Evolutionary conservation across 1,140 invertebrate genomes (phyloP), one percentile per base, ranked within the genome.

Genomic region (Gryllus bimaculatus): DNA sequence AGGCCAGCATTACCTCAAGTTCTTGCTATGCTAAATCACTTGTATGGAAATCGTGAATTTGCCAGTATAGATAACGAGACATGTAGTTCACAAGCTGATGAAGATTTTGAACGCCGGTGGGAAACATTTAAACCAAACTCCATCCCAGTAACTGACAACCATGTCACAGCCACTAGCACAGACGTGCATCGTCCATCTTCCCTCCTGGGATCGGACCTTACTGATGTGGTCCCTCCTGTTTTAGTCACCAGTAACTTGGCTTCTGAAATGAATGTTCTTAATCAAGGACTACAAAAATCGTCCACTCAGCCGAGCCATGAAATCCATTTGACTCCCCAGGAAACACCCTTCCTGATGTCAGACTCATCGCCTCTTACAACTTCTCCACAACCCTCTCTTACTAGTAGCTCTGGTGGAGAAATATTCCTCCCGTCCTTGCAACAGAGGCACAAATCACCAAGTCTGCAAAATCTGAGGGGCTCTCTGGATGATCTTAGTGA

Each of bases 91-190:
- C 26, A 49, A 79, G 76, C 78, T 81, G 73, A 87, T 73, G 86
- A 88, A 74, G 91, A 92, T 83, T 94, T 94, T 83, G 91, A 93
- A 80, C 87, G 87, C 48, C 88, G 91, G 74, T 93, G 91, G 91
- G 89, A 90, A 79, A 87, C 84, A 73, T 86, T 91, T 48, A 90
- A 90, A 84, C 91, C 89, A 26, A 92, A 92, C 84, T 87, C 87
- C 75, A 88, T 90, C 74, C 86, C 90, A 8, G 89, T 89, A 79
- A 85, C 87, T 54, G 89, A 90, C 81, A 89, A 88, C 80, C 86
- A 87, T 82, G 15, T 79, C 26, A 77, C 21, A 10, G 26, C 75
- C 12, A 73, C 77, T 4, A 48, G 21, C 26, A 66, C 47, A 10
- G n/a, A 20, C 1, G 74, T 10, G 10, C 10, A 10, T 75, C 74